Evolutionary conservation across 2,888 invertebrate species (phyloP).

Genomic region (Pollenia labialis): DNA sequence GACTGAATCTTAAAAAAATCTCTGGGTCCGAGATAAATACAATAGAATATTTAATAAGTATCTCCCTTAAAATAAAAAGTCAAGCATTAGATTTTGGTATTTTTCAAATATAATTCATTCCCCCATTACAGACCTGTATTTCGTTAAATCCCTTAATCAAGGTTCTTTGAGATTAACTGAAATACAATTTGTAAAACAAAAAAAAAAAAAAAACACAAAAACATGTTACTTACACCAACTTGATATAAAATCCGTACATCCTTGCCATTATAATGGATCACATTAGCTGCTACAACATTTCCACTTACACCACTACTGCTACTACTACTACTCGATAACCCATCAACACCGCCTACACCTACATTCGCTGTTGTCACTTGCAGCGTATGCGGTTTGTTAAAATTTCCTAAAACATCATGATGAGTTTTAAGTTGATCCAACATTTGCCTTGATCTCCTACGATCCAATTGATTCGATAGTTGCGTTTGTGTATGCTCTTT

Average conservation of each 20-base stretch:
- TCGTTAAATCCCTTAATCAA: no score
- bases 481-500: constrained; percentile 30
- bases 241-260: constrained; percentile 88
- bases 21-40: no score
- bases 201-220: neutral
- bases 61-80: no score
- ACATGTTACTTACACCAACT: constrained; percentile 82
- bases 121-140: no score
- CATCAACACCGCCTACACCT: constrained; percentile 13
- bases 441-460: constrained; percentile 84
- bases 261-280: constrained; percentile 74
- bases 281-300: constrained; percentile 35
- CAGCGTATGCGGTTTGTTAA: constrained; percentile 48
- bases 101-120: no score
- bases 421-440: constrained; percentile 82
- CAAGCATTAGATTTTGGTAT: no score
- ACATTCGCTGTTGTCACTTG: constrained; percentile 26
- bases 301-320: constrained; percentile 7
- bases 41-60: no score
- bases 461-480: constrained; percentile 76
- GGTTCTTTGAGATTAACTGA: no score
- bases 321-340: neutral
- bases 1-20: no score
- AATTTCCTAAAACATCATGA: constrained; percentile 72
- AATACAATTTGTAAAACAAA: no score